Evolutionary conservation across 2,797 vertebrate genomes (phyloP), one percentile per base, ranked within the genome.

Genomic region (Ctenosaura bakeri): DNA sequence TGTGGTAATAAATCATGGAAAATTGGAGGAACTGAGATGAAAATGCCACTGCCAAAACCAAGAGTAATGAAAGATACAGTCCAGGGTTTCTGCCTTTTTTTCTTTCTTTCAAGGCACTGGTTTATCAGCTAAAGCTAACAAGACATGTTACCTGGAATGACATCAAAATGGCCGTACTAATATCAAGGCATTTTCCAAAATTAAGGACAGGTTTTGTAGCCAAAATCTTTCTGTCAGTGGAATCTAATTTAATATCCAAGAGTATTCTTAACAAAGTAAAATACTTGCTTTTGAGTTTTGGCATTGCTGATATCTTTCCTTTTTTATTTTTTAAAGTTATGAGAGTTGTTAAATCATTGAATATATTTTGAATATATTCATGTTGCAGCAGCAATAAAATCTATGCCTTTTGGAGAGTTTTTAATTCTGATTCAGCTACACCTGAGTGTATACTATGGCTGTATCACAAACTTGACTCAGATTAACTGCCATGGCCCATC

Each of bases 141-240:
- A 91, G 88, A 62, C 22, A 12, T 93, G 95, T 95, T 93, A 91
- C 85, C 13, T 93, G 88, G 38, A 86, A n/a, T 94, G 93, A 94
- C 92, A 89, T 54, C 32, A 88, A 94, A 84, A 83, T 83, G 56
- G 24, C 82, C 83, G 26, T 77, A 69, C 35, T 83, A 84, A 92
- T 1, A 0, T 50, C 88, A 80, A 52, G 94, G 92, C 87, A 89
- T 91, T 88, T 85, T 90, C 84, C 0, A 10, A 42, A 91, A 94
- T 89, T 91, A 93, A 93, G 83, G 87, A 91, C 9, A 24, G 29
- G 74, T 35, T 90, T 85, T 94, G 90, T 90, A 91, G 90, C 87
- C 85, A 90, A 92, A 93, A 93, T 90, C 64, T 26, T 91, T 5
- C 24, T 89, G 59, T 89, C 92, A 92, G 80, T 91, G 81, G 89